A percentile compares a stretch with the other conserved stretches of the same genome.
phyloP scores from a whole-genome alignment of 92 coral and sea anemone genomes.

The Paramuricea clavata region DNA sequence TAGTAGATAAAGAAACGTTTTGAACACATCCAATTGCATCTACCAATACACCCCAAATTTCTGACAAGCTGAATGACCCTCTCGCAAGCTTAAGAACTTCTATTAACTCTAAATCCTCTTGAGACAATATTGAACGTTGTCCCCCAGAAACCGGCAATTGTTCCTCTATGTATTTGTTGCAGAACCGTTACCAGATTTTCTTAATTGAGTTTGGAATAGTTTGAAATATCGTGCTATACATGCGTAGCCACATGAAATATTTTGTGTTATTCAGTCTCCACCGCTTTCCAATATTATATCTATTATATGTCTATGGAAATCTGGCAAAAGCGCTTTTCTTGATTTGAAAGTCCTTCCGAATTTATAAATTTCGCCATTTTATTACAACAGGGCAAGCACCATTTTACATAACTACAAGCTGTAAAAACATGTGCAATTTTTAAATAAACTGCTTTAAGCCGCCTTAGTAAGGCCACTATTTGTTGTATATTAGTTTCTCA shows the following conservation, averaged over 20 bases:
- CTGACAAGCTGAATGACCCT: slow-evolving; percentile 46
- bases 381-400: too few relatives aligned
- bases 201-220: slow-evolving; percentile 51
- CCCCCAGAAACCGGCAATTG: slow-evolving; percentile 48
- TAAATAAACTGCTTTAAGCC: too few relatives aligned
- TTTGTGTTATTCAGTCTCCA: slow-evolving; percentile 15
- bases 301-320: slow-evolving; percentile 4
- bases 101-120: slow-evolving; percentile 57
- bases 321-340: slow-evolving; percentile 33
- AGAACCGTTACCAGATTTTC: slow-evolving; percentile 61
- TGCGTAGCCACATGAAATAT: slow-evolving; percentile 24
- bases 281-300: slow-evolving; percentile 18
- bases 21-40: slow-evolving; percentile 41
- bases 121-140: slow-evolving; percentile 16
- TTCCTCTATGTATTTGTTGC: slow-evolving; percentile 17
- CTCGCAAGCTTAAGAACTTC: slow-evolving; percentile 39
- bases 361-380: slow-evolving; percentile 21
- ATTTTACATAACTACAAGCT: too few relatives aligned
- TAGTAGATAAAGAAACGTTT: slow-evolving; percentile 36
- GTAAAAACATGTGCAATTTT: too few relatives aligned
- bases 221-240: slow-evolving; percentile 34
- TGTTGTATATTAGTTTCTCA: too few relatives aligned
- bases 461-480: too few relatives aligned
- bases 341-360: slow-evolving; percentile 12
- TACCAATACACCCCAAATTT: slow-evolving; percentile 41